Base-by-base conservation (phyloP, 2,113 vertebrate species). In the Hucho hucho region DNA sequence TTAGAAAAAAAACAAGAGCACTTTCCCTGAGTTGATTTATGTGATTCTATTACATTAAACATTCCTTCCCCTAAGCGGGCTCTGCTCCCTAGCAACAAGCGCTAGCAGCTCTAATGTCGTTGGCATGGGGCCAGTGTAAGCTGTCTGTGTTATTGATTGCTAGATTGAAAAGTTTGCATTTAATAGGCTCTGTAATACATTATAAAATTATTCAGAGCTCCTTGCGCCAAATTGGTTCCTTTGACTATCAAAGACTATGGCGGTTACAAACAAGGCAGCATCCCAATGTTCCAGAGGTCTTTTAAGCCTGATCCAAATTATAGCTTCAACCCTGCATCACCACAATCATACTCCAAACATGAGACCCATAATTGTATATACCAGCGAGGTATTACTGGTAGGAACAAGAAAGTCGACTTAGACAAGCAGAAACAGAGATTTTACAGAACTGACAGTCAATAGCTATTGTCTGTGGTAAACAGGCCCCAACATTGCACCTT, bases 1-100 rank as follows among this genome's bases (percentile, higher is more conserved):
- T 83, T 87, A 63, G 25, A 76, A 67, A 43, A 74, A 87, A 84
- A 88, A 89, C 87, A 82, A 37, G 89, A 87, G 83, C 91, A 92
- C 95, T 92, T 43, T 94, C 93, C 88, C 90, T 75, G 49, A 32
- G 86, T 91, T 94, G 94, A 95, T 96, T 95, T 95, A 95, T 93
- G 93, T 93, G 93, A 93, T 92, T 95, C 95, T 95, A 95, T 95
- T 95, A 94, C 93, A 95, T 94, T 94, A 95, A 93, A 93, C 95
- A 95, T 95, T 96, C 93, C 94, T 93, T 94, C 94, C 93, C 94
- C 90, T 81, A 92, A 93, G 92, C 94, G 93, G 93, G 92, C 91
- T 92, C 85, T 46, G 93, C 94, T 95, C 94, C 95, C 93, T 95
- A 96, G 95, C 95, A 97, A 96, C 95, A 91, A 90, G 91, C 86